Evolutionary conservation across 2,113 vertebrate species (phyloP).

Genomic region (Syrrhaptes paradoxus): DNA sequence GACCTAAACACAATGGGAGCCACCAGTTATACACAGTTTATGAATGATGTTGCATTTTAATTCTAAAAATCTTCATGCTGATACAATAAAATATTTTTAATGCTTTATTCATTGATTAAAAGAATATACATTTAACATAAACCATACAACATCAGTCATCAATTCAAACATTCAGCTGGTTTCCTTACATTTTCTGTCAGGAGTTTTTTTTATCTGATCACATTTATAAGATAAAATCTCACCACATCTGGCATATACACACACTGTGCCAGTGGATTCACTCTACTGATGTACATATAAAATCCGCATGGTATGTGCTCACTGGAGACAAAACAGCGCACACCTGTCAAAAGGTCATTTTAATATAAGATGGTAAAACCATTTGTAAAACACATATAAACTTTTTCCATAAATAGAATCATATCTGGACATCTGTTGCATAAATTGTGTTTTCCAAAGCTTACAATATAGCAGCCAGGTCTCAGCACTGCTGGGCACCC

Average conservation of each 20-base stretch:
- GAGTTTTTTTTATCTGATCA: conserved; percentile 83
- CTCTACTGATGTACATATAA: conserved; percentile 93
- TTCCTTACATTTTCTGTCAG: conserved; percentile 90
- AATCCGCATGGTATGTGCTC: conserved; percentile 93
- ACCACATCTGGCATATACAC: conserved; percentile 89
- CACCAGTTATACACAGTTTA: conserved; percentile 59
- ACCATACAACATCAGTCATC: conserved; percentile 96
- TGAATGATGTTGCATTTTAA: conserved; percentile 44
- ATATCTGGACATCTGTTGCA: conserved; percentile 94
- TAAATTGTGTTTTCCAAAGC: conserved; percentile 93
- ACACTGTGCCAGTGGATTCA: conserved; percentile 85
- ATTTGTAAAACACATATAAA: conserved; percentile 94
- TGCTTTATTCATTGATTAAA: conserved; percentile 99
- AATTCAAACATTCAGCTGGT: conserved; percentile 91
- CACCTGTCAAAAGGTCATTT: conserved; percentile 92
- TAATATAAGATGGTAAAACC: conserved; percentile 98
- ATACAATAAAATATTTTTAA: conserved; percentile 82
- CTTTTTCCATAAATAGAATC: conserved; percentile 97
- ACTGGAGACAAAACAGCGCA: conserved; percentile 93
- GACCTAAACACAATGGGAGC: conserved; percentile 53
- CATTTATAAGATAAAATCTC: conserved; percentile 89
- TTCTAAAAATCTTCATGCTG: conserved; percentile 65
- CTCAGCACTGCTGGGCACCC: conserved; percentile 98
- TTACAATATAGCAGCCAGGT: conserved; percentile 94
- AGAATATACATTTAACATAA: conserved; percentile 98